Percentiles rank a stretch among this genome's conserved stretches.
phyloP scores from a whole-genome alignment of 2,797 vertebrate species.

The Threskiornis aethiopicus region DNA sequence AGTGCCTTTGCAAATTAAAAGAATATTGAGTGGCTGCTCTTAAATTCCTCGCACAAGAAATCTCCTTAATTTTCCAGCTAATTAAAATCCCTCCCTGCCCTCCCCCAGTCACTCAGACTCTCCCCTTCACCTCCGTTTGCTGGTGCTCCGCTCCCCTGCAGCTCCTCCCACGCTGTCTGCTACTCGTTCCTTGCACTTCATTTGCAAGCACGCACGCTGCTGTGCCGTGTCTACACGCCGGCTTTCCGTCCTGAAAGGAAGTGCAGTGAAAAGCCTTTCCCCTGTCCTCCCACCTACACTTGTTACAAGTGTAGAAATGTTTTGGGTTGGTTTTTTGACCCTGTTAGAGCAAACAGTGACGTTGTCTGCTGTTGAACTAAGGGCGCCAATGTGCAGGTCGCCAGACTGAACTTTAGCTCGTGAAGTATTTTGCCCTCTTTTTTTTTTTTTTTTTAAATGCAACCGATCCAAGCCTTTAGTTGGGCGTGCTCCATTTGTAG shows the following conservation, averaged over 20 bases:
- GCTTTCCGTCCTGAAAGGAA: not conserved
- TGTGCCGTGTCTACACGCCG: not conserved
- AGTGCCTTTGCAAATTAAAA: not conserved
- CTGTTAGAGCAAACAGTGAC: not conserved
- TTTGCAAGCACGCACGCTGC: not conserved
- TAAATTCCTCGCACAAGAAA: not conserved
- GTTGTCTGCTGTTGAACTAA: not conserved
- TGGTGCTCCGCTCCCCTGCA: not conserved
- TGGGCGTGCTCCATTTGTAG: not conserved
- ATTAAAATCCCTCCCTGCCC: not conserved
- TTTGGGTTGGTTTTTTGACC: not conserved
- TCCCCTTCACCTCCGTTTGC: not conserved
- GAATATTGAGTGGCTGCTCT: not conserved
- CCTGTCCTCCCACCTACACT: fast-evolving
- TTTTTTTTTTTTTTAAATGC: not conserved
- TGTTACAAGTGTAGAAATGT: no score
- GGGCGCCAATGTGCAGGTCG: fast-evolving
- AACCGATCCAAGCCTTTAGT: fast-evolving
- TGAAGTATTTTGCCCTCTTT: not conserved
- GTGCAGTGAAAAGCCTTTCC: not conserved
- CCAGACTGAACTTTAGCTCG: not conserved
- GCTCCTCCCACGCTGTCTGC: not conserved
- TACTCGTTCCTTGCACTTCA: not conserved
- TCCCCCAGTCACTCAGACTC: not conserved
- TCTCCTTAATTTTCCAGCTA: not conserved